These are phyloP conservation scores for Notodonta dromedarius DNA, from an alignment of 2,888 invertebrate genomes.

Conservation along the genomic window DNA sequence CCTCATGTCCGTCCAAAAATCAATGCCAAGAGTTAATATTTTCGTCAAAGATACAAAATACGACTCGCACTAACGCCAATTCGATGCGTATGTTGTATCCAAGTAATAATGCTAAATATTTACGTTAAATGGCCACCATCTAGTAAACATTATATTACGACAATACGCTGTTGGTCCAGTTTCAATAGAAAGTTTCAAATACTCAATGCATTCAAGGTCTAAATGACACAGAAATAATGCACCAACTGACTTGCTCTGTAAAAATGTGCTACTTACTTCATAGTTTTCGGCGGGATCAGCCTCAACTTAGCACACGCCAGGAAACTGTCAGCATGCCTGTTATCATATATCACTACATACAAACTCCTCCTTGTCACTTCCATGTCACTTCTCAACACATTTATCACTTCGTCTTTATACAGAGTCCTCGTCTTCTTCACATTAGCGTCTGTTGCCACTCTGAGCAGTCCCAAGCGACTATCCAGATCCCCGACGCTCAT, in stretches of 20 bases:
- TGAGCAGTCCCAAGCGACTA: conserved; percentile 89
- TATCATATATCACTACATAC: conserved; percentile 92
- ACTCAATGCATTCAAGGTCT: background rate
- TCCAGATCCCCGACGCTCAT: conserved; percentile 92
- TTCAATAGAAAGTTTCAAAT: conserved; percentile 1
- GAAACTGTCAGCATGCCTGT: conserved; percentile 89
- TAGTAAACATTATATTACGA: background rate
- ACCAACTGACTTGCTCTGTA: background rate
- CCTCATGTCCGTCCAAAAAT: background rate
- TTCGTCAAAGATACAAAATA: background rate
- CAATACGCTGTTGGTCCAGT: background rate
- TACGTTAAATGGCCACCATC: background rate
- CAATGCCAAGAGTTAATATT: background rate
- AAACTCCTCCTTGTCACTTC: conserved; percentile 90
- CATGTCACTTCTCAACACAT: conserved; percentile 89
- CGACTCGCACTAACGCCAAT: background rate
- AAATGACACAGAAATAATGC: conserved; percentile 1
- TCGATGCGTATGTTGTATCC: no score
- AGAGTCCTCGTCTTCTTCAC: conserved; percentile 82
- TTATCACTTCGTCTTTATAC: conserved; percentile 89
- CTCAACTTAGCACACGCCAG: conserved; percentile 93
- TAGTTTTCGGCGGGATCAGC: conserved; percentile 85
- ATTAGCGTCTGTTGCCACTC: conserved; percentile 87
- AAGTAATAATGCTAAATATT: no score
- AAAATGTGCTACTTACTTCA: conserved; percentile 85